Evolutionary conservation across 2,797 vertebrate genomes (phyloP).

Genomic region (Amphiprion clarkii): DNA sequence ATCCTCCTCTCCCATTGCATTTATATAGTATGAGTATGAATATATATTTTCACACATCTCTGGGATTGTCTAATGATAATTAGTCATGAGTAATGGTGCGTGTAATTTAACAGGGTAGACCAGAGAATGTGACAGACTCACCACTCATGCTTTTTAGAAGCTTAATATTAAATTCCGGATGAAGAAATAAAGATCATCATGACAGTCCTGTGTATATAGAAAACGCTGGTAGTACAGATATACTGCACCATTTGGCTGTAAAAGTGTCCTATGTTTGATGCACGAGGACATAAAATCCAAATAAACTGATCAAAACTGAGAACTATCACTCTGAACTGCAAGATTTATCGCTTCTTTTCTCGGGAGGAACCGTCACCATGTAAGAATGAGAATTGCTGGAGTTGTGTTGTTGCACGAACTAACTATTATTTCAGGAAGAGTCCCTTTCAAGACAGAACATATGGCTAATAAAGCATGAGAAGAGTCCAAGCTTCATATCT

Average conservation of each 20-base stretch:
- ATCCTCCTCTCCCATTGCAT: background rate
- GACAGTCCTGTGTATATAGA: background rate
- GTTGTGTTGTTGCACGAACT: conserved; percentile 8
- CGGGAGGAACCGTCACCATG: background rate
- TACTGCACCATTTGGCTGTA: conserved; percentile 3
- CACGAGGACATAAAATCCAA: background rate
- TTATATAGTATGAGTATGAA: background rate
- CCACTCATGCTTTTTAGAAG: background rate
- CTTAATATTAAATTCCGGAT: conserved; percentile 4
- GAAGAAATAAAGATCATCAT: background rate
- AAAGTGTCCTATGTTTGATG: background rate
- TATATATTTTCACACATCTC: conserved; percentile 15
- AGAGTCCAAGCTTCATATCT: conserved; percentile 84
- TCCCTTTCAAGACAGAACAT: background rate
- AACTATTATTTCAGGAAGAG: conserved; percentile 2
- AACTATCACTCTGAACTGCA: background rate
- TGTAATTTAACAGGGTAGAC: conserved; percentile 8
- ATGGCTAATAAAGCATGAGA: background rate
- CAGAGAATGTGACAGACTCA: background rate
- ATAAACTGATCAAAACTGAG: background rate
- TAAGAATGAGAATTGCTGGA: conserved; percentile 24
- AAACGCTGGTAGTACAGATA: background rate
- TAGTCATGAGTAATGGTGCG: background rate
- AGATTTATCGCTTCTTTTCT: conserved; percentile 1
- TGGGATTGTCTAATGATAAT: background rate